A percentile compares a stretch with the other conserved stretches of the same genome.
These are phyloP conservation scores for Glyptemys insculpta DNA, from an alignment of 2,797 vertebrate genomes.

Conservation along the genomic window DNA sequence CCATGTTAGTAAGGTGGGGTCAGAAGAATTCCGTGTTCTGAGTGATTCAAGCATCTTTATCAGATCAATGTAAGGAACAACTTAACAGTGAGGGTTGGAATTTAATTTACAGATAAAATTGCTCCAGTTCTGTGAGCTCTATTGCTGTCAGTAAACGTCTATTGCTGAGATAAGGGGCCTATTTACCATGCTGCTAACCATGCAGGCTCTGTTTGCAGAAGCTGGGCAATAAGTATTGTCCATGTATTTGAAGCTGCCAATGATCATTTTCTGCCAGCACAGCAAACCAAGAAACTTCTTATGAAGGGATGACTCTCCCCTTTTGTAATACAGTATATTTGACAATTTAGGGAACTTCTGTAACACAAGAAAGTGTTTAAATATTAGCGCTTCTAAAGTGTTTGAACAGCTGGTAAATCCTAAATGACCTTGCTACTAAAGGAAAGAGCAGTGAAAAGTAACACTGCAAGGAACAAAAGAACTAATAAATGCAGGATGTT, in stretches of 20 bases:
- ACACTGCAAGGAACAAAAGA: background rate
- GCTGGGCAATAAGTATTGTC: constrained; percentile 47
- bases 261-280: constrained; percentile 53
- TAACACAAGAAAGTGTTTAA: constrained; percentile 49
- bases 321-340: constrained; percentile 36
- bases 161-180: constrained; percentile 18
- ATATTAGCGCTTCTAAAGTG: constrained; percentile 40
- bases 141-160: constrained; percentile 44
- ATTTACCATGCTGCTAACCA: constrained; percentile 38
- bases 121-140: constrained; percentile 22
- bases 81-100: background rate
- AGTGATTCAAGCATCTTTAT: background rate
- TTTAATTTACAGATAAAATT: constrained; percentile 47
- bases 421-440: constrained; percentile 18
- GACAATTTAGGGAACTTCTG: constrained; percentile 42
- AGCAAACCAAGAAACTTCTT: constrained; percentile 20
- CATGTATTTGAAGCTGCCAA: constrained; percentile 47
- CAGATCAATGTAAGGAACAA: constrained; percentile 18
- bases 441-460: background rate
- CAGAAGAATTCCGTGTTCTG: background rate
- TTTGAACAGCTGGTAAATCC: constrained; percentile 57
- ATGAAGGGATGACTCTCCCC: constrained; percentile 29
- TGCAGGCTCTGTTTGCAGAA: constrained; percentile 24
- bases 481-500: constrained; percentile 24
- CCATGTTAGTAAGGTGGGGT: background rate